Base-by-base conservation (phyloP, 2,797 vertebrate species). In the Florisuga fusca region DNA sequence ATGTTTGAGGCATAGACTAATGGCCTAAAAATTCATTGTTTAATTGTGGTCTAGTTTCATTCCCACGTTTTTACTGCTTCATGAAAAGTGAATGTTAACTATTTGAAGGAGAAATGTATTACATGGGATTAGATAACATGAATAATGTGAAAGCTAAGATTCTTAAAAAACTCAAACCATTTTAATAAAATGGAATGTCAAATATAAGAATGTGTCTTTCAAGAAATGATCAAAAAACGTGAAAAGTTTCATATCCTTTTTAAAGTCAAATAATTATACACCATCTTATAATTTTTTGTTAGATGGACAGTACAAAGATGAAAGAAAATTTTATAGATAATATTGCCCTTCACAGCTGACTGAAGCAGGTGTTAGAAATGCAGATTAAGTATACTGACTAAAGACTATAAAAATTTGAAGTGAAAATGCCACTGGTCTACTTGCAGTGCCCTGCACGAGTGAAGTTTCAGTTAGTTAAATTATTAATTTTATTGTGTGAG, bases 381-480 rank as follows among this genome's bases (percentile, higher is more conserved):
- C 98, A 99, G 99, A 99, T 99, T 98, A 99, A 98, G 98, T 96
- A 84, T 97, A 95, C 96, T 99, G 99, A 99, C 99, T 99, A 99
- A 99, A 99, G 99, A 98, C 98, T 98, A 97, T 98, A 99, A 98
- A 99, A 99, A 99, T 99, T 98, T 98, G 98, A 99, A 99, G 98
- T 99, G 99, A 99, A 99, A 99, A 99, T 97, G 97, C 98, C 98
- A 98, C 97, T 98, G 98, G 98, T 98, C 98, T 98, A 96, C 98
- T 98, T 98, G 96, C 98, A 98, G 98, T 97, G 96, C 98, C 98
- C 96, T 98, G 98, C 98, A 98, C 98, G 97, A 98, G 98, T 96
- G 98, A 98, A 98, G 98, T 98, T 98, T 98, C 98, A 96, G 97
- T 96, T 97, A 95, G 89, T 98, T 99, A 97, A 99, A 99, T 99